Evolutionary conservation across 1,140 invertebrate species (phyloP), one percentile per base, ranked within the genome.

Genomic region (Dolichoris vasculosae): DNA sequence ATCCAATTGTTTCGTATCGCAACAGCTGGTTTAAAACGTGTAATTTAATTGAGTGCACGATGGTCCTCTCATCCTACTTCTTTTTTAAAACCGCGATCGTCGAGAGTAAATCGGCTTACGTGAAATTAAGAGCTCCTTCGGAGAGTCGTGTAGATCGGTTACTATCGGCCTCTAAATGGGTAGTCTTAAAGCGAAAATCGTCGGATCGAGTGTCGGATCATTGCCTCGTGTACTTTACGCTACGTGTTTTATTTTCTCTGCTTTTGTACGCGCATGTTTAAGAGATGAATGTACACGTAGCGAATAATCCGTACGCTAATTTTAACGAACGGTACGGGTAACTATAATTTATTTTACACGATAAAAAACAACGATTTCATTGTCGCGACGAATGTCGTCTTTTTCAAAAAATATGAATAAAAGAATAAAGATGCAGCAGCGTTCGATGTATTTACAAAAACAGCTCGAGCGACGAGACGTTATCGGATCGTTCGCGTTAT

Each of bases 151-250:
- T 77, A 85, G 88, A 89, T 89, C 88, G 87, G 83, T 88, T 88
- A 86, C 86, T 83, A 84, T 82, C 86, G 85, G 82, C 85, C 83
- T 86, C 86, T 59, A 86, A 76, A 85, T n/a, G 76, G 30, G 40
- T 43, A 83, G 78, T 69, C 83, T 86, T 71, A 75, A 79, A 76
- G 80, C 84, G 83, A 86, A 86, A 88, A 86, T 86, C 63, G 80
- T 63, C 85, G 85, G 85, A 88, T 88, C 87, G 86, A 88, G 84
- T 89, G 86, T 89, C 88, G 85, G 81, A 87, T 71, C 75, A 43
- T 63, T 38, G 88, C 87, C 84, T 85, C 67, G 46, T 82, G n/a
- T 83, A 75, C 81, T 59, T 59, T 59, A 59, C 81, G 43, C 63
- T 35, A 32, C 48, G 1, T 38, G 15, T 63, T 79, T 79, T 79